Evolutionary conservation across 2,888 invertebrate genomes (phyloP).

Genomic region (Lysandra bellargus): DNA sequence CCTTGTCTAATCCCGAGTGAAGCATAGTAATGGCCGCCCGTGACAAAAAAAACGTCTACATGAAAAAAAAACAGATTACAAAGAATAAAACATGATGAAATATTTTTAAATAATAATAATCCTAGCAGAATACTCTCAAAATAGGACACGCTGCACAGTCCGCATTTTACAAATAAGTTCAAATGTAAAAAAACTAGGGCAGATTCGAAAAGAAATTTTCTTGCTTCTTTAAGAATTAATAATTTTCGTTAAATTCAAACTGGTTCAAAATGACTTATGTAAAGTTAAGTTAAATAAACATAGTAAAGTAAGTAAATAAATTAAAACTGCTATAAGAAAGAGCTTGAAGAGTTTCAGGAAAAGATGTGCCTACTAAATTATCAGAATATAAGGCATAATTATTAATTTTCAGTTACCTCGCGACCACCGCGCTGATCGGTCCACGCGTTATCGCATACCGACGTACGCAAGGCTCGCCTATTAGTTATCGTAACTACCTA

Average conservation of each 20-base stretch:
- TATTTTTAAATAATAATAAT: neutral
- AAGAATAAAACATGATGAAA: neutral
- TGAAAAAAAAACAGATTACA: no score
- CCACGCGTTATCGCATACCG: neutral
- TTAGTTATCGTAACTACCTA: no score
- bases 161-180: neutral
- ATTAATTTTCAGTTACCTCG: neutral
- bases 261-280: neutral
- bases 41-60: no score
- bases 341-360: no score
- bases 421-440: conserved; percentile 1
- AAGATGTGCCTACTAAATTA: no score
- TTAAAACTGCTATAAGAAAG: no score
- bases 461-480: neutral
- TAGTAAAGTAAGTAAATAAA: neutral
- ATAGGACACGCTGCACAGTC: neutral
- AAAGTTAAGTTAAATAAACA: neutral
- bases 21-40: no score
- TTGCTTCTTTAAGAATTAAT: neutral
- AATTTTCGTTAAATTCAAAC: neutral
- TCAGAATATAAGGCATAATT: no score
- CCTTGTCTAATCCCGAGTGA: no score
- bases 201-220: neutral
- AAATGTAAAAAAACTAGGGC: conserved; percentile 4
- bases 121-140: neutral